A percentile compares a stretch with the other conserved stretches of the same genome.
These are phyloP conservation scores for Hermetia illucens DNA, from an alignment of 1,140 invertebrate genomes.

Conservation along the genomic window DNA sequence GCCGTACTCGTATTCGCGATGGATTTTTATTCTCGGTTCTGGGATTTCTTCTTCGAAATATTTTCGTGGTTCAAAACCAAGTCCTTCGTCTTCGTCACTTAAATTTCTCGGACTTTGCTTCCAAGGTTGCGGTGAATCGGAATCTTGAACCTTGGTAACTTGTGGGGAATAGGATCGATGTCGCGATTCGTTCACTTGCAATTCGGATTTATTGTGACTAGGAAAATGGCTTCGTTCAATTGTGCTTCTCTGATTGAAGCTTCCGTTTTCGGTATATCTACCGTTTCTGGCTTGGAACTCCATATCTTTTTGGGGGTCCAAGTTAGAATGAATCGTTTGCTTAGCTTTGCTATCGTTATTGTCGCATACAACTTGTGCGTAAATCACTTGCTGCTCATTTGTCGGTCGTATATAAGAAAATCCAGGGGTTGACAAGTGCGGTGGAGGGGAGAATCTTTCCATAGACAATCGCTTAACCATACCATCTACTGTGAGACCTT, in stretches of 20 bases:
- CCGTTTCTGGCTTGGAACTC: not conserved
- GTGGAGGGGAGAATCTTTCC: constrained; percentile 47
- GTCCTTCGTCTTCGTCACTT: constrained; percentile 56
- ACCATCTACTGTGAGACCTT: constrained; percentile 45
- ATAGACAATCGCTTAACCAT: constrained; percentile 47
- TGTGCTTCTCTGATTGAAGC: not conserved
- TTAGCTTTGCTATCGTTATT: constrained; percentile 30
- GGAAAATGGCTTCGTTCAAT: not conserved
- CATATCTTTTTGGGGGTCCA: constrained; percentile 12
- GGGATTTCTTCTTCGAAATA: constrained; percentile 24
- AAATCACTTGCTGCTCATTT: constrained; percentile 42
- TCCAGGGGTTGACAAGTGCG: constrained; percentile 35
- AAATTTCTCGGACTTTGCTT: constrained; percentile 27
- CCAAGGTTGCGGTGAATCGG: constrained; percentile 24
- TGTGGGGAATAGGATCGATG: constrained; percentile 11
- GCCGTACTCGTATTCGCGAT: not conserved
- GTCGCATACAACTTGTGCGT: constrained; percentile 56
- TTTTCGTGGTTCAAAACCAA: constrained; percentile 46
- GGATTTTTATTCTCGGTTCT: too few relatives aligned
- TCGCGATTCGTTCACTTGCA: not conserved
- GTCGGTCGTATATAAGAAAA: constrained; percentile 28
- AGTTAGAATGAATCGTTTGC: constrained; percentile 39
- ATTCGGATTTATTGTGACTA: constrained; percentile 2
- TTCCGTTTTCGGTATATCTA: not conserved
- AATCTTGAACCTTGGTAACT: constrained; percentile 8